Evolutionary conservation across 2,113 vertebrate species (phyloP).

Genomic region (Rafetus swinhoei): DNA sequence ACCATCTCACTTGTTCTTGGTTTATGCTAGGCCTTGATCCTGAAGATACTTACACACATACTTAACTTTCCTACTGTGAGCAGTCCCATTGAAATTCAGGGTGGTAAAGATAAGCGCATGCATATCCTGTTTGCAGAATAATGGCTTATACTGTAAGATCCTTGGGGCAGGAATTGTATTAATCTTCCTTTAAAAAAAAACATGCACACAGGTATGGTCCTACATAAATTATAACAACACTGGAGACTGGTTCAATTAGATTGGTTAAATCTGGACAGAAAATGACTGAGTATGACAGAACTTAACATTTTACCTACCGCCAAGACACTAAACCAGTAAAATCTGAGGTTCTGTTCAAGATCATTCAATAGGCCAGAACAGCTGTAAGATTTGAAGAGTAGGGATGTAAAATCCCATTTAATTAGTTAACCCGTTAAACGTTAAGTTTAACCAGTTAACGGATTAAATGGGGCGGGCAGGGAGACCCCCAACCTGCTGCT

Average conservation of each 20-base stretch:
- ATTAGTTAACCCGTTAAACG: too few species aligned
- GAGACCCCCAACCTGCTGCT: too few species aligned
- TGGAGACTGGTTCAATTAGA: not conserved
- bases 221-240: not conserved
- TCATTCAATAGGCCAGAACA: not conserved
- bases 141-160: not conserved
- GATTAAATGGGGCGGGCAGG: too few species aligned
- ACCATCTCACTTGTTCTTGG: not conserved
- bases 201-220: not conserved
- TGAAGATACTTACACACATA: not conserved
- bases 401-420: too few species aligned
- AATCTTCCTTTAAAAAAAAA: not conserved
- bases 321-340: constrained; percentile 6
- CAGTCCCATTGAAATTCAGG: not conserved
- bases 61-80: not conserved
- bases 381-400: not conserved
- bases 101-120: not conserved
- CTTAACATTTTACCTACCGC: not conserved
- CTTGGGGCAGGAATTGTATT: not conserved
- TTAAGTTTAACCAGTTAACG: too few species aligned
- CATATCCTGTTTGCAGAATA: not conserved
- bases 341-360: constrained; percentile 7
- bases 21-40: not conserved
- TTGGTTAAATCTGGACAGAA: not conserved
- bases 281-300: not conserved